These are phyloP conservation scores for Danio choprae DNA, from an alignment of 2,797 vertebrate species.

Conservation along the genomic window DNA sequence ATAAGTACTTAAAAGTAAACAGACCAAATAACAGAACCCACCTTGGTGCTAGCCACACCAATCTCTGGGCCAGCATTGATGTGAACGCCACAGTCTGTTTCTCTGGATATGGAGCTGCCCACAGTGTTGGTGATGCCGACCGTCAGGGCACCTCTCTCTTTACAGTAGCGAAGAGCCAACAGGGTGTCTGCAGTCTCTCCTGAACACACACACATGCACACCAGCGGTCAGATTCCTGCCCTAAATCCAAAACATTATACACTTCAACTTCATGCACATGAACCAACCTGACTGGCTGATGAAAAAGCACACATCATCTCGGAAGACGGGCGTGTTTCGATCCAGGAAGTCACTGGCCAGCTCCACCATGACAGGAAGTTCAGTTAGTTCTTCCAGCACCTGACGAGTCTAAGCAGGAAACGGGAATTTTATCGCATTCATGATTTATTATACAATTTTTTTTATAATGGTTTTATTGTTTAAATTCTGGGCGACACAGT, in stretches of 20 bases:
- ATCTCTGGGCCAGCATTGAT: slow-evolving; percentile 98
- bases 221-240: not conserved
- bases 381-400: slow-evolving; percentile 95
- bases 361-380: slow-evolving; percentile 98
- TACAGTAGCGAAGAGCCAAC: slow-evolving; percentile 93
- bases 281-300: slow-evolving; percentile 95
- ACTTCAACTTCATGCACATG: not conserved
- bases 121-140: slow-evolving; percentile 98
- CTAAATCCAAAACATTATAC: not conserved
- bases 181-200: slow-evolving; percentile 97
- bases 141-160: slow-evolving; percentile 92
- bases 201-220: slow-evolving; percentile 60
- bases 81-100: slow-evolving; percentile 97
- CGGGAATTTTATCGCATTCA: no score
- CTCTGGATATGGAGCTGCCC: slow-evolving; percentile 96
- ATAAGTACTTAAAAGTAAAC: not conserved
- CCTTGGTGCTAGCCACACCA: slow-evolving; percentile 98
- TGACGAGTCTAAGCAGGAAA: slow-evolving; percentile 87
- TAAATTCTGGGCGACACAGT: no score
- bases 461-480: no score
- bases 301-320: slow-evolving; percentile 98
- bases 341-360: slow-evolving; percentile 98
- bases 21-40: slow-evolving; percentile 57
- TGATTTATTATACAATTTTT: no score
- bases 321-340: slow-evolving; percentile 96